These are phyloP conservation scores for Ectemnius continuus DNA, from an alignment of 2,888 invertebrate species.

Conservation along the genomic window DNA sequence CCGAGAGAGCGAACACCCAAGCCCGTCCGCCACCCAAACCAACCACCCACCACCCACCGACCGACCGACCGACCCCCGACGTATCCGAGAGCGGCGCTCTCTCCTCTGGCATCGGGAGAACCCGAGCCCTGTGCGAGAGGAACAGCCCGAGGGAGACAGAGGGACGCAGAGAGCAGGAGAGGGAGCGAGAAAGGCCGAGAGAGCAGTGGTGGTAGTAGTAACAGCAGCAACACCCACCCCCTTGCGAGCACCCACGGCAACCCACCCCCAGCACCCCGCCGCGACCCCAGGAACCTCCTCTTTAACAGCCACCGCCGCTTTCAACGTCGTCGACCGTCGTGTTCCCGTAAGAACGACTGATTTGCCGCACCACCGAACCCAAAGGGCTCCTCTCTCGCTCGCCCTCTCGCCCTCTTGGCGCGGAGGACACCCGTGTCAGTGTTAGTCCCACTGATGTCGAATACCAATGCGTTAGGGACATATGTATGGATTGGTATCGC, in stretches of 20 bases:
- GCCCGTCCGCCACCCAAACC: conserved; percentile 49
- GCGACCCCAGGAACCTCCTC: conserved; percentile 55
- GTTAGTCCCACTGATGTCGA: neutral
- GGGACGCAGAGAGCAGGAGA: too few relatives aligned
- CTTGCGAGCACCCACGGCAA: conserved; percentile 8
- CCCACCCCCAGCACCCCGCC: conserved; percentile 27
- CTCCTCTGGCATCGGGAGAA: conserved; percentile 30
- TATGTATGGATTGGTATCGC: conserved; percentile 31
- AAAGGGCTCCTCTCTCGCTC: conserved; percentile 43
- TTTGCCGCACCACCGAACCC: conserved; percentile 63
- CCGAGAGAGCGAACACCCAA: neutral
- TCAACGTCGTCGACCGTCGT: conserved; percentile 66
- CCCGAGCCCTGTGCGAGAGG: conserved; percentile 16
- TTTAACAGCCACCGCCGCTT: conserved; percentile 63
- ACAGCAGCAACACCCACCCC: conserved; percentile 10
- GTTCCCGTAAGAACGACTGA: conserved; percentile 65
- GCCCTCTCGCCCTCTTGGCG: conserved; percentile 30
- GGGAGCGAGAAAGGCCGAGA: too few relatives aligned
- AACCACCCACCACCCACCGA: neutral
- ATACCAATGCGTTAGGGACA: neutral
- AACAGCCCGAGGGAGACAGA: too few relatives aligned
- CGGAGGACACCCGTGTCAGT: conserved; percentile 8
- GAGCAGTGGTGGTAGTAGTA: too few relatives aligned
- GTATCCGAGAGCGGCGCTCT: conserved; percentile 31
- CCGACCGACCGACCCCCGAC: conserved; percentile 25